Evolutionary conservation across 2,888 invertebrate genomes (phyloP), one percentile per base, ranked within the genome.

Genomic region (Listrodromus nycthemerus): DNA sequence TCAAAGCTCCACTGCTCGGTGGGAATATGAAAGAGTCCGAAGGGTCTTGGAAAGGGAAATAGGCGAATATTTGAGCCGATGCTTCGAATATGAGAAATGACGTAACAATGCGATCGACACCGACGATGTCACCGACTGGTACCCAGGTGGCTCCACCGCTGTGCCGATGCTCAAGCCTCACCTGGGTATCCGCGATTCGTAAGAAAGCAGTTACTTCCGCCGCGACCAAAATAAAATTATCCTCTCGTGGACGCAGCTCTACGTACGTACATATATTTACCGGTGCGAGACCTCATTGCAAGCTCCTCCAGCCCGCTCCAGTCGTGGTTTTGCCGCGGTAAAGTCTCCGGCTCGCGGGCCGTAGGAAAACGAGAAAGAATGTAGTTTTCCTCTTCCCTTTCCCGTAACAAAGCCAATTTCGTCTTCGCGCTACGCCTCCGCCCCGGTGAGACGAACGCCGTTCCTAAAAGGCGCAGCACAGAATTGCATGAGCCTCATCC

Each of bases 341-440:
- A 55, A 52, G 65, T 73, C 71, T 66, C 21, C 37, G 63, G 52
- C 27, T 7, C 63, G 63, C 52, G 37, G 63, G 63, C 37, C 41
- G 74, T 65, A 58, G 61, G 50, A 77, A 85, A 83, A 80, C 74
- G 77, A 80, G 77, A 63, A 74, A 69, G 75, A 79, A 83, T 82
- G 66, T 30, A 80, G 66, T 83, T 83, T 82, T 81, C 79, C 71
- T 67, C 48, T 27, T 61, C 69, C 85, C 83, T 82, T 78, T 80
- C 74, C 81, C 77, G 85, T 88, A 90, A 90, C 90, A 90, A 90
- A 90, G 88, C 88, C 89, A 90, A 90, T 90, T 90, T 88, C 83
- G 85, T 82, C 77, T 76, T 55, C 70, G 70, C 65, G 65, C 50
- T 52, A 80, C 55, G 78, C 79, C 73, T 73, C 66, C 66, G 55